Percentiles rank a stretch among this genome's conserved stretches.
Conservation (phyloP, 1,140 invertebrate species). For the Drosophila neocordata region DNA sequence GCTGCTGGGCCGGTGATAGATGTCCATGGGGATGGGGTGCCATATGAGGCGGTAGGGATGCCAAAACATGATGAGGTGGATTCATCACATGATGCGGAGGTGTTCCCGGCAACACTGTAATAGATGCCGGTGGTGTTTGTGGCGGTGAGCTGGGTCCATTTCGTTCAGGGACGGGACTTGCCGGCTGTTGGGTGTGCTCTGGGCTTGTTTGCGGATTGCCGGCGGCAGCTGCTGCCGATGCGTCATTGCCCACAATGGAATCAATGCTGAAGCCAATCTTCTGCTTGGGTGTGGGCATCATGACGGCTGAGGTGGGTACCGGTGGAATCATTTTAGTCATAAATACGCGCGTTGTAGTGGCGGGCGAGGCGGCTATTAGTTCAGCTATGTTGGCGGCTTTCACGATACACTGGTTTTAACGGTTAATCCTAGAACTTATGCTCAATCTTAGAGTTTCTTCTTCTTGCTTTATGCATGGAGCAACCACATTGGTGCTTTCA, state of each 20-base stretch:
- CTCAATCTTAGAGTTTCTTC: neutral
- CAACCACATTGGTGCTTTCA: conserved; percentile 59
- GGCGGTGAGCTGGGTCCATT: conserved; percentile 74
- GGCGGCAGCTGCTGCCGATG: conserved; percentile 42
- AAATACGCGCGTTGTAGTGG: conserved; percentile 70
- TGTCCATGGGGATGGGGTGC: conserved; percentile 59
- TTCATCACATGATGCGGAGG: conserved; percentile 67
- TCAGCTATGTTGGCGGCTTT: conserved; percentile 78
- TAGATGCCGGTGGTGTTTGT: conserved; percentile 65
- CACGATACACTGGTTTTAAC: conserved; percentile 4
- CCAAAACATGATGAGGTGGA: conserved; percentile 49
- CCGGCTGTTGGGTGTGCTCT: conserved; percentile 34
- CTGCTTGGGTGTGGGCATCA: conserved; percentile 95
- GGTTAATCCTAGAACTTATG: conserved; percentile 45
- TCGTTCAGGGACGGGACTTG: conserved; percentile 54
- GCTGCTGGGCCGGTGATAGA: conserved; percentile 73
- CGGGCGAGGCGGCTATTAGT: conserved; percentile 63
- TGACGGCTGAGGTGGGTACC: conserved; percentile 83
- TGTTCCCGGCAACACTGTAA: conserved; percentile 54
- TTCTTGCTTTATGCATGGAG: conserved; percentile 45
- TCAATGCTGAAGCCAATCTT: conserved; percentile 98
- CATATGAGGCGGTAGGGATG: conserved; percentile 48
- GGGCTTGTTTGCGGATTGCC: conserved; percentile 52
- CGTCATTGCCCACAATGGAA: conserved; percentile 92
- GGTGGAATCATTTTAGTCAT: conserved; percentile 83